Evolutionary conservation across 2,888 invertebrate genomes (phyloP).

Genomic region (Limnephilus lunatus): DNA sequence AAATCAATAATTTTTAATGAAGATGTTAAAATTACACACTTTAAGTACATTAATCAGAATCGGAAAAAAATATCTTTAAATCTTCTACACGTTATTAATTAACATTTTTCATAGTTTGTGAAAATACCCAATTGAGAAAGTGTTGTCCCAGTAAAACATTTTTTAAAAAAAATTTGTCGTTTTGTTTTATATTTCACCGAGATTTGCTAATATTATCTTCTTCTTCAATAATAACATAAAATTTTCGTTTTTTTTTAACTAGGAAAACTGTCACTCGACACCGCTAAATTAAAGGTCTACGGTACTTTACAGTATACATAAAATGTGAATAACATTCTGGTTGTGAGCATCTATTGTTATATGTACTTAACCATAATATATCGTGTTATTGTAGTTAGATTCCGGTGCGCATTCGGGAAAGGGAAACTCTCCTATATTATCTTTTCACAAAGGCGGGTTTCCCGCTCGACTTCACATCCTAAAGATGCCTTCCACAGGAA

Average conservation of each 20-base stretch:
- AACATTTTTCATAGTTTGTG: too few species aligned
- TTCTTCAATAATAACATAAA: too few species aligned
- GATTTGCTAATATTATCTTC: too few species aligned
- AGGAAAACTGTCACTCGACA: neutral
- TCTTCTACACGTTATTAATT: too few species aligned
- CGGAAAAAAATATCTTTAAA: too few species aligned
- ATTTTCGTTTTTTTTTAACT: neutral
- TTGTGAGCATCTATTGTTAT: neutral
- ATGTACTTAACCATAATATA: neutral
- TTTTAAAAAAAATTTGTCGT: too few species aligned
- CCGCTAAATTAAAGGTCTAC: neutral
- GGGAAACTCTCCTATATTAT: conserved; percentile 34
- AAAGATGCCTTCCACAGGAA: neutral
- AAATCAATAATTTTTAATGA: too few species aligned
- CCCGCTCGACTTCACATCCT: conserved; percentile 17
- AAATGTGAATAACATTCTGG: neutral
- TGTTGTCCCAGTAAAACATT: too few species aligned
- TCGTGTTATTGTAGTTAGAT: neutral
- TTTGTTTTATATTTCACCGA: too few species aligned
- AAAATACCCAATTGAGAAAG: too few species aligned
- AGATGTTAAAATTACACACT: too few species aligned
- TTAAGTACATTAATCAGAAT: too few species aligned
- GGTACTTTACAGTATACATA: neutral
- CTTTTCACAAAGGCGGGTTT: conserved; percentile 20
- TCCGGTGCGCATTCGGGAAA: neutral